These are phyloP conservation scores for Drosophila pandora DNA, from an alignment of 1,140 invertebrate species.

Conservation along the genomic window DNA sequence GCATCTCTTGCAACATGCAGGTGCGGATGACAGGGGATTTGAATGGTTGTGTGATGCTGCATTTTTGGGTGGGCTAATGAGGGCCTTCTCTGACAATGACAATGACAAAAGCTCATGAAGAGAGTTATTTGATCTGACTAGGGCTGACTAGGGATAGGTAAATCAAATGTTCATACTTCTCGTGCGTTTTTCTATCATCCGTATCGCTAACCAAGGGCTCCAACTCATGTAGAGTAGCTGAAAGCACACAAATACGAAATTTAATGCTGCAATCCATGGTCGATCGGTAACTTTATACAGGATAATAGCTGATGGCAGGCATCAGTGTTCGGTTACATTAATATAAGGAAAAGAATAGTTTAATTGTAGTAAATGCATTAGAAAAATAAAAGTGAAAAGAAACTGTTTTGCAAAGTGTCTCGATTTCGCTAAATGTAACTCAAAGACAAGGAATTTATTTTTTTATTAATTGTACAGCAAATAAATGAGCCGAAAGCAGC, in stretches of 20 bases:
- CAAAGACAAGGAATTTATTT: conserved; percentile 37
- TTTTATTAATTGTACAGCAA: conserved; percentile 66
- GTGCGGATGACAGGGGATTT: conserved; percentile 38
- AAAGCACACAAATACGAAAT: conserved; percentile 78
- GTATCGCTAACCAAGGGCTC: conserved; percentile 91
- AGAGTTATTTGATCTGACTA: conserved; percentile 8
- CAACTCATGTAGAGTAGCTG: conserved; percentile 86
- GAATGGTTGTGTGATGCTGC: conserved; percentile 22
- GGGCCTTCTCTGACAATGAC: conserved; percentile 48
- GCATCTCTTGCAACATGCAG: conserved; percentile 53
- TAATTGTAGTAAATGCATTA: conserved; percentile 49
- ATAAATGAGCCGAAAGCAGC: conserved; percentile 70
- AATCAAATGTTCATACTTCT: conserved; percentile 79
- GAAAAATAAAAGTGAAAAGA: conserved; percentile 53
- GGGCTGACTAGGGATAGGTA: conserved; percentile 21
- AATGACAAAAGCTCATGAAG: conserved; percentile 58
- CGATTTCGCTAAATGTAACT: conserved; percentile 57
- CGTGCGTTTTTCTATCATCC: conserved; percentile 84
- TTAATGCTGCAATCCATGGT: conserved; percentile 58
- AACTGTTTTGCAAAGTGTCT: conserved; percentile 69
- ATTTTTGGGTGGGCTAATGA: conserved; percentile 39
- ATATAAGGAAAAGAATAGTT: conserved; percentile 44
- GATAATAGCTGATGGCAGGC: conserved; percentile 36
- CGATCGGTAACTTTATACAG: conserved; percentile 22
- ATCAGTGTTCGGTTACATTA: conserved; percentile 54